phyloP scores from a whole-genome alignment of 2,797 vertebrate species.

The Lutjanus argentimaculatus region DNA sequence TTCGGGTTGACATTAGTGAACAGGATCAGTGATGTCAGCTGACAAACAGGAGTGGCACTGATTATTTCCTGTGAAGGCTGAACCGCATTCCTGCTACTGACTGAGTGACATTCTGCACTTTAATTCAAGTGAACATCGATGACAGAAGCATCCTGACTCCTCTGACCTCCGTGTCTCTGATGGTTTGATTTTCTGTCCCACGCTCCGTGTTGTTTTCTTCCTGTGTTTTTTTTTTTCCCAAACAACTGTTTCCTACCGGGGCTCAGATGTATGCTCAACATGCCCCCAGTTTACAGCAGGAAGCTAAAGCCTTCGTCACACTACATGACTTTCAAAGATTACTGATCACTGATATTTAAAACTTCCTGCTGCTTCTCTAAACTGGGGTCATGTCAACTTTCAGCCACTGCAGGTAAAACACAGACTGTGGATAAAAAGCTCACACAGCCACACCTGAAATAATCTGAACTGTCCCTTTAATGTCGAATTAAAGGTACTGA shows the following conservation, averaged over 20 bases:
- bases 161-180: background rate
- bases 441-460: too few relatives aligned
- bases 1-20: background rate
- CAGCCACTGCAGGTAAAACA: too few relatives aligned
- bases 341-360: too few relatives aligned
- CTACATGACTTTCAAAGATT: too few relatives aligned
- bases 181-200: background rate
- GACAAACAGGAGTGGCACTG: background rate
- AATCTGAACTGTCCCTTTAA: too few relatives aligned
- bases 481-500: too few relatives aligned
- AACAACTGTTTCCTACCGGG: background rate
- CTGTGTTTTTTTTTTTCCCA: background rate
- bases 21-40: background rate
- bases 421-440: too few relatives aligned
- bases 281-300: too few relatives aligned
- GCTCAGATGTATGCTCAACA: too few relatives aligned
- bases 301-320: too few relatives aligned
- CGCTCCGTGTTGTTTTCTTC: background rate
- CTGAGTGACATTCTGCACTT: background rate
- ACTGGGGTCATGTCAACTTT: too few relatives aligned
- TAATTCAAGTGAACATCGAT: background rate
- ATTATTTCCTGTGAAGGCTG: background rate
- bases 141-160: background rate
- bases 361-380: too few relatives aligned
- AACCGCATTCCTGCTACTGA: background rate